phyloP scores from a whole-genome alignment of 2,113 vertebrate genomes.

The Aplodontia rufa region DNA sequence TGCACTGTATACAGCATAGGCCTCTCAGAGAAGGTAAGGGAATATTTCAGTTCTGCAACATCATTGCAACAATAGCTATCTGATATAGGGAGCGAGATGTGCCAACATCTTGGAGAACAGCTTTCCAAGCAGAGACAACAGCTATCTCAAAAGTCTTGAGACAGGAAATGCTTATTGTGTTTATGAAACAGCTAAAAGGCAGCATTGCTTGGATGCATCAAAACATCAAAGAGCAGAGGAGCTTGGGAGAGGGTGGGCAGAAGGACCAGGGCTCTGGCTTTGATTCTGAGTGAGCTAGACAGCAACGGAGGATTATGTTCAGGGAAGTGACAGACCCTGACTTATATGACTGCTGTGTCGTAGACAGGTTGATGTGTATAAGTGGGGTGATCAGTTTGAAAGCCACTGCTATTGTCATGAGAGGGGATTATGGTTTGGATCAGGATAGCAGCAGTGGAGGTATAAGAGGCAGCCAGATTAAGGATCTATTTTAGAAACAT shows the following conservation, averaged over 20 bases:
- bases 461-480: not conserved
- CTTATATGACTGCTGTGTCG: not conserved
- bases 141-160: not conserved
- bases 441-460: not conserved
- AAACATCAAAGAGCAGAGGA: not conserved
- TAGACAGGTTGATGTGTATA: not conserved
- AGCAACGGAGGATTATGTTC: not conserved
- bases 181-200: conserved; percentile 13
- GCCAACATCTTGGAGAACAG: not conserved
- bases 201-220: not conserved
- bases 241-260: not conserved
- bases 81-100: not conserved
- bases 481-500: not conserved
- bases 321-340: not conserved
- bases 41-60: not conserved
- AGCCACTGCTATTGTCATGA: not conserved
- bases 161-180: not conserved
- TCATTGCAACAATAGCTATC: not conserved
- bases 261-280: not conserved
- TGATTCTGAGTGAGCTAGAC: not conserved
- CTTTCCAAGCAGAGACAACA: conserved; percentile 20
- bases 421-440: not conserved
- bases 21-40: not conserved
- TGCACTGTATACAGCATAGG: not conserved
- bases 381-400: not conserved